Percentiles rank a stretch among this genome's conserved stretches.
Evolutionary conservation across 2,888 invertebrate species (phyloP).

Genomic region (Schizaphis graminum): DNA sequence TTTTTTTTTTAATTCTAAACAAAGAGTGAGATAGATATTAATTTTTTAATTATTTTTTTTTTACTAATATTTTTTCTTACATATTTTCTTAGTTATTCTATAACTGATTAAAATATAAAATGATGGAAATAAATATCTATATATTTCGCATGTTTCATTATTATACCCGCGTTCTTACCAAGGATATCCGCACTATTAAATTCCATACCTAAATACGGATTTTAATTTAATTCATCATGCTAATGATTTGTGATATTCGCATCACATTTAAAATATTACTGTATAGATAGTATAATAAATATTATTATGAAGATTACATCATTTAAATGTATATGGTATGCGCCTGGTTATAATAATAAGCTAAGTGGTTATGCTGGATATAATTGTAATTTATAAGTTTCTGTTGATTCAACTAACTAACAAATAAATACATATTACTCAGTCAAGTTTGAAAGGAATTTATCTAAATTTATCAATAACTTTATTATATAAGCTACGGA

Average conservation of each 20-base stretch:
- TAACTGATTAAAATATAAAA: not conserved
- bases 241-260: not conserved
- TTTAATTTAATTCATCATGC: not conserved
- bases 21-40: not conserved
- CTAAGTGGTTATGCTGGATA: not conserved
- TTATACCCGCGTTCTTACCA: not conserved
- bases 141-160: not conserved
- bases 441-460: not conserved
- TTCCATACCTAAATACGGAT: not conserved
- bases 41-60: not conserved
- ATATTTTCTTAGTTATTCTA: not conserved
- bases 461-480: not conserved
- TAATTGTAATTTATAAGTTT: not conserved
- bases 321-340: not conserved
- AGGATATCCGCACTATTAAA: not conserved
- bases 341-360: not conserved
- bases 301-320: not conserved
- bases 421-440: not conserved
- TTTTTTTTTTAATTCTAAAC: no score
- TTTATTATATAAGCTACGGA: not conserved
- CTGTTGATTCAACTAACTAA: not conserved
- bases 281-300: not conserved
- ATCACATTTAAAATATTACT: not conserved
- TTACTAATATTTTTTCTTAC: not conserved
- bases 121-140: not conserved